These are phyloP conservation scores for Popillia japonica DNA, from an alignment of 1,140 invertebrate genomes.

Conservation along the genomic window DNA sequence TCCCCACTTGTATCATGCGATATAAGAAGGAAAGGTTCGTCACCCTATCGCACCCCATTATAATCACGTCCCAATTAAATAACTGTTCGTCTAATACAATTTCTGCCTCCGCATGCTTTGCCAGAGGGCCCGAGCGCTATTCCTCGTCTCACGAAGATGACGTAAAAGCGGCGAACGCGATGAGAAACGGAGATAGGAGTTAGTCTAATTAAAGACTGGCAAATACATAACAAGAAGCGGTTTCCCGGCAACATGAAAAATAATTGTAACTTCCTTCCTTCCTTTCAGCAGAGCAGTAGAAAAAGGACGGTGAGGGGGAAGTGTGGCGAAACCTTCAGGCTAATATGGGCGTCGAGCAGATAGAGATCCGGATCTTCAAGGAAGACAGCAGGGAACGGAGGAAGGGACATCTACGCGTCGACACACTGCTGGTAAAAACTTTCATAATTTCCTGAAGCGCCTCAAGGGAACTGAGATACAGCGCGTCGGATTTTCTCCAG, in stretches of 20 bases:
- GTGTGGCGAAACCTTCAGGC: conserved; percentile 2
- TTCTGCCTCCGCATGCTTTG: not conserved
- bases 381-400: not conserved
- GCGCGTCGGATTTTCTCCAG: not conserved
- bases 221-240: conserved; percentile 13
- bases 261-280: conserved; percentile 47
- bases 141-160: not conserved
- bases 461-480: not conserved
- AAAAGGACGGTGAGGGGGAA: not conserved
- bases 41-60: conserved; percentile 7
- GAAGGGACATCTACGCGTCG: not conserved
- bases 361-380: conserved; percentile 5
- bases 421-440: conserved; percentile 10
- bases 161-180: not conserved
- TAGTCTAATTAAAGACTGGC: conserved; percentile 47
- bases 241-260: conserved; percentile 45
- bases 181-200: conserved; percentile 36
- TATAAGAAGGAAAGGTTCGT: conserved; percentile 10
- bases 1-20: not conserved
- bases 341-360: not conserved
- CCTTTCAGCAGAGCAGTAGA: conserved; percentile 41
- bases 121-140: not conserved
- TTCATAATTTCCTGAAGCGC: conserved; percentile 10
- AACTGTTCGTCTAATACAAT: conserved; percentile 7
- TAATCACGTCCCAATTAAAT: conserved; percentile 11